Evolutionary conservation across 2,888 invertebrate genomes (phyloP).

Genomic region (Acleris cristana): DNA sequence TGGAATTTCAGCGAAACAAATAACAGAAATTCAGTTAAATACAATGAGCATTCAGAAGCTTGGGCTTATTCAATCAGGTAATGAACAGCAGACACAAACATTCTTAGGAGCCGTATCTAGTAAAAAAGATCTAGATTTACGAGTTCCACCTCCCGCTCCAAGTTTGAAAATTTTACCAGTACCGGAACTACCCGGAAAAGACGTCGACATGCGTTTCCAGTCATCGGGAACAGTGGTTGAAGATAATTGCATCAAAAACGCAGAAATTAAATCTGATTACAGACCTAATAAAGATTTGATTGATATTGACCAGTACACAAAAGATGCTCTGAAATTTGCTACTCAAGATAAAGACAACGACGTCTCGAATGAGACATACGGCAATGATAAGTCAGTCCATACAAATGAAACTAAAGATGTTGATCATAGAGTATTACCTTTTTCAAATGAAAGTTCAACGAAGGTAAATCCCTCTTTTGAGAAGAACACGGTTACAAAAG

Average conservation of each 20-base stretch:
- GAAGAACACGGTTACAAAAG: slow-evolving; percentile 54
- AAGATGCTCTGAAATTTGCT: slow-evolving; percentile 80
- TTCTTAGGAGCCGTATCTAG: slow-evolving; percentile 53
- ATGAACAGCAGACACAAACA: slow-evolving; percentile 57
- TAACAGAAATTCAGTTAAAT: slow-evolving; percentile 85
- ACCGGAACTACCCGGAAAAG: slow-evolving; percentile 72
- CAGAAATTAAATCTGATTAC: slow-evolving; percentile 51
- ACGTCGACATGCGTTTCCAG: slow-evolving; percentile 80
- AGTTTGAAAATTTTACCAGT: slow-evolving; percentile 54
- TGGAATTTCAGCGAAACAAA: slow-evolving; percentile 84
- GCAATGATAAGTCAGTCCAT: slow-evolving; percentile 57
- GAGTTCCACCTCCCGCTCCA: slow-evolving; percentile 69
- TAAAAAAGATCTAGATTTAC: slow-evolving; percentile 75
- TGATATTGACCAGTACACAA: slow-evolving; percentile 81
- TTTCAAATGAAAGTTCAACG: slow-evolving; percentile 63
- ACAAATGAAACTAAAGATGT: slow-evolving; percentile 72
- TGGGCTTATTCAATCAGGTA: slow-evolving; percentile 71
- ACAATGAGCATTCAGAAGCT: slow-evolving; percentile 84
- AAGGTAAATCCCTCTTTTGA: slow-evolving; percentile 49
- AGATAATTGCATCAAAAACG: slow-evolving; percentile 49
- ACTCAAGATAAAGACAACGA: slow-evolving; percentile 78
- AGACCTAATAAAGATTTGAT: slow-evolving; percentile 70
- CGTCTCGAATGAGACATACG: slow-evolving; percentile 69
- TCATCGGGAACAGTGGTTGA: slow-evolving; percentile 53
- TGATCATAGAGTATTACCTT: slow-evolving; percentile 78